Evolutionary conservation across 2,888 invertebrate genomes (phyloP).

Genomic region (Leucozona laternaria): DNA sequence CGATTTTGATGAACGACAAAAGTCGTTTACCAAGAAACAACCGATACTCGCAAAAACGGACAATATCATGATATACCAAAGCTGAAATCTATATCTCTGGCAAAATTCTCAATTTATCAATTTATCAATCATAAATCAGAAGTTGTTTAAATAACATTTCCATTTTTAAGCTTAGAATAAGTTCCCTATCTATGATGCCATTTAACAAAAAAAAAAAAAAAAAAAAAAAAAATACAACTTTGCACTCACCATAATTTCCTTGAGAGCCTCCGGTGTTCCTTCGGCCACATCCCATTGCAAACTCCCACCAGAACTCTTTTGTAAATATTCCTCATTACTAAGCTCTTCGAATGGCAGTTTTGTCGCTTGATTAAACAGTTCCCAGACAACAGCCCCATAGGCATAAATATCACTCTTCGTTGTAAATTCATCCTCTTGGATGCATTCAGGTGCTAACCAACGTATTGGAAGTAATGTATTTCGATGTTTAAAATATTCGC

Average conservation of each 20-base stretch:
- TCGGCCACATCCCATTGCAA: slow-evolving; percentile 89
- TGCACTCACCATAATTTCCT: slow-evolving; percentile 85
- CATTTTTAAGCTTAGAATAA: neutral
- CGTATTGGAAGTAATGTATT: slow-evolving; percentile 94
- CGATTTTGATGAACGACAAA: no score
- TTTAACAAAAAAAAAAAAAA: neutral
- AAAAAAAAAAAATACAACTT: neutral
- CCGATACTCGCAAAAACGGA: no score
- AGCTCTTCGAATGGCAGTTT: slow-evolving; percentile 88
- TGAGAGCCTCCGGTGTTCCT: slow-evolving; percentile 86
- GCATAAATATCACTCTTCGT: slow-evolving; percentile 97
- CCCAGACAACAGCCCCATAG: slow-evolving; percentile 95
- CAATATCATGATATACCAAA: no score
- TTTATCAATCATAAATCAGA: neutral
- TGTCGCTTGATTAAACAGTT: slow-evolving; percentile 92
- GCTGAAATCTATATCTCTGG: neutral
- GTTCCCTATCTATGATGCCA: neutral
- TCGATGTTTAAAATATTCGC: slow-evolving; percentile 94
- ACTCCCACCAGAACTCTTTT: slow-evolving; percentile 84
- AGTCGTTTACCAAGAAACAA: no score
- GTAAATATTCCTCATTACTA: slow-evolving; percentile 82
- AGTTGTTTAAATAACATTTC: neutral
- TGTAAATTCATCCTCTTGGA: slow-evolving; percentile 95
- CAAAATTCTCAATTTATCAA: neutral
- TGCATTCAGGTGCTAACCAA: slow-evolving; percentile 96